Conservation (phyloP, 2,888 invertebrate species). For the Hirtodrosophila trivittata region DNA sequence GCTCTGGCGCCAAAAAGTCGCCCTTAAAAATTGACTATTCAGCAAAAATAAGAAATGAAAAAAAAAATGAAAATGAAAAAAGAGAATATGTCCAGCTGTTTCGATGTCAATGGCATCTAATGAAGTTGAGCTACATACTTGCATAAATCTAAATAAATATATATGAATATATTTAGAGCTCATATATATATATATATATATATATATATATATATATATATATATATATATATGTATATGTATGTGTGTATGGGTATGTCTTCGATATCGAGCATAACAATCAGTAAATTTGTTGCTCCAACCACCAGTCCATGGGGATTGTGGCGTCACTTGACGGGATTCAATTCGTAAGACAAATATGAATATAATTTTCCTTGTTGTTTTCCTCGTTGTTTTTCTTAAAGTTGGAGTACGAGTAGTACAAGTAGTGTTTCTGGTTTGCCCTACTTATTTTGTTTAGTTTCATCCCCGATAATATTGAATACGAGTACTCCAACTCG, state of each 20-base stretch:
- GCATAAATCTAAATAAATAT: slow-evolving; percentile 57
- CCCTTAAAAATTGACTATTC: slow-evolving; percentile 37
- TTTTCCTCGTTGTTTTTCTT: slow-evolving; percentile 6
- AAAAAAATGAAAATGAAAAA: slow-evolving; percentile 1
- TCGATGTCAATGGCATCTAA: slow-evolving; percentile 50
- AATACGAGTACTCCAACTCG: too few species aligned
- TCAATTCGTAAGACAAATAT: slow-evolving; percentile 48
- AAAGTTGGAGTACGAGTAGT: too few species aligned
- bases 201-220: slow-evolving; percentile 7
- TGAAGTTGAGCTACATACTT: slow-evolving; percentile 29
- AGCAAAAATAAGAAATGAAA: too few species aligned
- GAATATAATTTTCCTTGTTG: slow-evolving; percentile 37
- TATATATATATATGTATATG: slow-evolving; percentile 1
- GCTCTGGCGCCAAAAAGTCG: slow-evolving; percentile 44
- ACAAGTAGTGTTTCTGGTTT: too few species aligned
- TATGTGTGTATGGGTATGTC: slow-evolving; percentile 5
- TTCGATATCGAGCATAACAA: slow-evolving; percentile 46
- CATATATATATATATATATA: too few species aligned
- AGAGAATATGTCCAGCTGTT: slow-evolving; percentile 9
- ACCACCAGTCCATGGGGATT: slow-evolving; percentile 24
- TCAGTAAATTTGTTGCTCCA: slow-evolving; percentile 35
- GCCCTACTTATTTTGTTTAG: too few species aligned
- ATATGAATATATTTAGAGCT: too few species aligned
- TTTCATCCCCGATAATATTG: too few species aligned
- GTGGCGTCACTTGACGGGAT: slow-evolving; percentile 36